Conservation (phyloP, 2,113 vertebrate genomes). For the Crotophaga sulcirostris region DNA sequence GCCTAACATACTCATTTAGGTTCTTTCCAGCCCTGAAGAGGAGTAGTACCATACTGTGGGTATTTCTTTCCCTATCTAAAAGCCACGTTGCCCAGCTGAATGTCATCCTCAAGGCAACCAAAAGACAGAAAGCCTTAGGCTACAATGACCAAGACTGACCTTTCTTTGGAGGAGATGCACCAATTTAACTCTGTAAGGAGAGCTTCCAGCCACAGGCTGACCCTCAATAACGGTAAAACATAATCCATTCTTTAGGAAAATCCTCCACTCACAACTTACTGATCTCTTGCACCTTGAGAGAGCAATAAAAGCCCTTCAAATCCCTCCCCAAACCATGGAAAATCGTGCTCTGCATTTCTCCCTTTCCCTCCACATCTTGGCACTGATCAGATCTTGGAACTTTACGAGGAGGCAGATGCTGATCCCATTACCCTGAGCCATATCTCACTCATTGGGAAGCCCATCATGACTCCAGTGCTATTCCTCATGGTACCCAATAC, state of each 20-base stretch:
- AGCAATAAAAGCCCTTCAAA: not conserved
- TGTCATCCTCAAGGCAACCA: not conserved
- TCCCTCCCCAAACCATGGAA: not conserved
- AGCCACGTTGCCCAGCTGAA: not conserved
- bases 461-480: not conserved
- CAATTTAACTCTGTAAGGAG: not conserved
- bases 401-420: not conserved
- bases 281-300: not conserved
- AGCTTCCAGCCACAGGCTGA: not conserved
- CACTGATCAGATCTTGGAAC: not conserved
- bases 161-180: not conserved
- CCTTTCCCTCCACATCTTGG: not conserved
- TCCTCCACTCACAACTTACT: accelerated
- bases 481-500: not conserved
- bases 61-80: not conserved
- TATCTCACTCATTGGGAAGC: not conserved
- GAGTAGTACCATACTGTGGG: not conserved
- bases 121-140: not conserved
- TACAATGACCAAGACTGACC: not conserved
- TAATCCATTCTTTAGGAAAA: not conserved
- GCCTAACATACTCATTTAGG: accelerated
- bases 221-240: not conserved
- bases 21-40: not conserved
- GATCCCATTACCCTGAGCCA: not conserved
- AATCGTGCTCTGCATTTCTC: not conserved